Evolutionary conservation across 2,888 invertebrate genomes (phyloP).

Genomic region (Mongoloraphidia duomilia): DNA sequence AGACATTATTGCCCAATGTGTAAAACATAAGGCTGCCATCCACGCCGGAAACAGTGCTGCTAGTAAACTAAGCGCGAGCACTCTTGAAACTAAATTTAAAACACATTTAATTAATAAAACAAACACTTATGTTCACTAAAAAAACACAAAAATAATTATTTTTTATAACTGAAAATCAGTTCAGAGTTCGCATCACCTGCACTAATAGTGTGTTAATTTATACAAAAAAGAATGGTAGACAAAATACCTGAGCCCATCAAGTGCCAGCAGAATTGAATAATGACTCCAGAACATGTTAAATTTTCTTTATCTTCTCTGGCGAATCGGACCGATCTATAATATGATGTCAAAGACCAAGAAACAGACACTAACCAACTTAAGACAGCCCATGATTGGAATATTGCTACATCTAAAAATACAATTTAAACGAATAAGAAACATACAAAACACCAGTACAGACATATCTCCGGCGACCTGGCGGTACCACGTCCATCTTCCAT

Average conservation of each 20-base stretch:
- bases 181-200: too few relatives aligned
- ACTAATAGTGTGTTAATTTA: too few relatives aligned
- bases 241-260: conserved; percentile 36
- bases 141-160: not conserved
- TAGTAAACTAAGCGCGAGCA: conserved; percentile 39
- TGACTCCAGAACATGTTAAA: conserved; percentile 33
- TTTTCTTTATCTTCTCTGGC: conserved; percentile 39
- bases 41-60: conserved; percentile 35
- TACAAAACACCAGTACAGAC: too few relatives aligned
- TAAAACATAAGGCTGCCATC: conserved; percentile 33
- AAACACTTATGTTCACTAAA: not conserved
- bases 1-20: conserved; percentile 42
- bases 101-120: conserved; percentile 2
- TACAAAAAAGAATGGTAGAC: too few relatives aligned
- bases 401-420: conserved; percentile 25
- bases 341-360: conserved; percentile 44
- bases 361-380: conserved; percentile 39
- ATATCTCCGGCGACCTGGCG: too few relatives aligned
- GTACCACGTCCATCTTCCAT: too few relatives aligned
- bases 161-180: conserved; percentile 2
- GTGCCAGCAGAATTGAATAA: conserved; percentile 42
- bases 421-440: not conserved
- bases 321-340: conserved; percentile 41
- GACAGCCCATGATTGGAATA: conserved; percentile 34
- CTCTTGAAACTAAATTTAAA: conserved; percentile 30